phyloP scores from a whole-genome alignment of 2,888 invertebrate species.

The Heteromyza rotundicornis region DNA sequence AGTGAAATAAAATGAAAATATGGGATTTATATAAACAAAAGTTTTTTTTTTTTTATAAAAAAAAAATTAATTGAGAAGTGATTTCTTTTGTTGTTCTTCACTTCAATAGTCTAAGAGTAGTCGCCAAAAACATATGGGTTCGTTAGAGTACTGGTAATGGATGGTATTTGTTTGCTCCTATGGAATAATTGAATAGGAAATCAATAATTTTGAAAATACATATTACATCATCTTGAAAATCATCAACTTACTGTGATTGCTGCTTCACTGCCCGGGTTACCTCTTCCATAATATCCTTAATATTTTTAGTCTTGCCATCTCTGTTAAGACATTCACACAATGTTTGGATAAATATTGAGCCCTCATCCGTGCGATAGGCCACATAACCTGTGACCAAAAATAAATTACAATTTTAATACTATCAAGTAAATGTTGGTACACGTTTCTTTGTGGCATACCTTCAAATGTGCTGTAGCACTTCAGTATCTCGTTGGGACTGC shows the following conservation, averaged over 20 bases:
- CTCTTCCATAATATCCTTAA: constrained; percentile 53
- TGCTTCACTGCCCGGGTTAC: constrained; percentile 44
- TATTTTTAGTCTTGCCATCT: constrained; percentile 43
- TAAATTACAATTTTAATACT: too few species aligned
- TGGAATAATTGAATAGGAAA: constrained; percentile 21
- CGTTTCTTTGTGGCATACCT: constrained; percentile 35
- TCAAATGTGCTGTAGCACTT: constrained; percentile 62
- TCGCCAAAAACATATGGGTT: constrained; percentile 56
- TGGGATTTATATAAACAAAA: too few species aligned
- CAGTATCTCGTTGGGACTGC: constrained; percentile 53
- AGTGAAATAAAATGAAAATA: too few species aligned
- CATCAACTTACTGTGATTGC: constrained; percentile 40
- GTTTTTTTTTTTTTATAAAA: too few species aligned
- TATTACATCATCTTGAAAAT: neutral
- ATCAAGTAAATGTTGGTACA: neutral
- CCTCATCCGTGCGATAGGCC: constrained; percentile 53
- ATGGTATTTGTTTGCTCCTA: constrained; percentile 56
- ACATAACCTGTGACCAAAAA: constrained; percentile 53
- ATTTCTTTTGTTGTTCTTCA: too few species aligned
- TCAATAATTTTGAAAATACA: neutral
- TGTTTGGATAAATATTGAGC: constrained; percentile 56
- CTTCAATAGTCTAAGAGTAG: constrained; percentile 48
- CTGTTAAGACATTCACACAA: constrained; percentile 50
- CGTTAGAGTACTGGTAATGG: constrained; percentile 54
- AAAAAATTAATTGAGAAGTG: too few species aligned